Conservation (phyloP, 2,888 invertebrate genomes). For the Cactoblastis cactorum region DNA sequence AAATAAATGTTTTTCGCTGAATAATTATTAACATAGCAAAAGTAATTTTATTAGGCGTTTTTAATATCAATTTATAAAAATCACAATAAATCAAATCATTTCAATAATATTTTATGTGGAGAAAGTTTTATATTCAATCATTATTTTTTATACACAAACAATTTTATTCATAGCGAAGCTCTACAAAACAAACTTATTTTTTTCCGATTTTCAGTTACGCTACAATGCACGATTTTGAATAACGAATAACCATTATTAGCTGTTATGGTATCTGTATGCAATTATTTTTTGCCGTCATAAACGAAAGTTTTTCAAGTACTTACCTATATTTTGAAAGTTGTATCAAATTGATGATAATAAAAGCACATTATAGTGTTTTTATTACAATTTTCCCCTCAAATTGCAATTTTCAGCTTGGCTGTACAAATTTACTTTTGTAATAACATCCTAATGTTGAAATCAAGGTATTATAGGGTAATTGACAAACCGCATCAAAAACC, state of each 20-base stretch:
- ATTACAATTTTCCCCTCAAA: too few species aligned
- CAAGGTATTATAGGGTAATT: too few species aligned
- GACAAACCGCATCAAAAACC: too few species aligned
- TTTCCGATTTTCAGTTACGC: constrained; percentile 31
- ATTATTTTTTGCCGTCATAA: not conserved
- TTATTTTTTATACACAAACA: constrained; percentile 25
- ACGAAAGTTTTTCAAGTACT: not conserved
- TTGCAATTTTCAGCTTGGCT: too few species aligned
- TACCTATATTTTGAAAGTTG: too few species aligned
- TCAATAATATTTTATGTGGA: constrained; percentile 20
- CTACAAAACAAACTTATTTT: constrained; percentile 14
- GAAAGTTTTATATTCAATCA: constrained; percentile 37
- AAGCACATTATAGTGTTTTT: too few species aligned
- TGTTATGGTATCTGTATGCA: constrained; percentile 17
- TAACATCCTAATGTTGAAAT: too few species aligned
- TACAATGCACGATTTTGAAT: constrained; percentile 26
- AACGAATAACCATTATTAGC: constrained; percentile 19
- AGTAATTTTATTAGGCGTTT: too few species aligned
- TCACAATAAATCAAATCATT: not conserved
- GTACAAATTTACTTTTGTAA: too few species aligned
- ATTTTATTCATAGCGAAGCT: constrained; percentile 11
- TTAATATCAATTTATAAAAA: not conserved
- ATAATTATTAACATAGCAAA: too few species aligned
- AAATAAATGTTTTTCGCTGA: too few species aligned
- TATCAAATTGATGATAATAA: too few species aligned